Evolutionary conservation across 2,888 invertebrate species (phyloP).

Genomic region (Brenthis daphne): DNA sequence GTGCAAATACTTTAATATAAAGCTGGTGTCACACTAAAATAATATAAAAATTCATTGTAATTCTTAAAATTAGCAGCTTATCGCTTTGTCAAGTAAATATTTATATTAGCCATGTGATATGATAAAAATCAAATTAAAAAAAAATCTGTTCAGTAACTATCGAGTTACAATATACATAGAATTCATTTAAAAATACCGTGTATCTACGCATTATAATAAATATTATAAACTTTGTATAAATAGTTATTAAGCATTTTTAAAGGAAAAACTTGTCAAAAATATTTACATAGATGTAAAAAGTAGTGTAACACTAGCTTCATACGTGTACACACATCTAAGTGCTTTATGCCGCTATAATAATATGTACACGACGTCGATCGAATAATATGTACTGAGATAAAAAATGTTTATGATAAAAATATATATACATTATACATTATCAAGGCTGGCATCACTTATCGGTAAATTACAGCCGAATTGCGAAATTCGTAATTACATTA

Average conservation of each 20-base stretch:
- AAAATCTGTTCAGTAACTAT: conserved; percentile 1
- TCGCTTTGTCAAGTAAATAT: conserved; percentile 6
- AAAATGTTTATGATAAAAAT: conserved; percentile 47
- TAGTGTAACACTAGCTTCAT: conserved; percentile 49
- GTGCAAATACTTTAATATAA: conserved; percentile 54
- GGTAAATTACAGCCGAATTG: conserved; percentile 62
- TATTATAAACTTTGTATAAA: conserved; percentile 17
- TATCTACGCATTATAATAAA: conserved; percentile 14
- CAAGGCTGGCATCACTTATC: conserved; percentile 54
- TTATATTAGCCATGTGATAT: conserved; percentile 8
- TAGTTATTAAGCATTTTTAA: conserved; percentile 16
- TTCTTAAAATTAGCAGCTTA: conserved; percentile 6
- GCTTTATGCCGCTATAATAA: conserved; percentile 48
- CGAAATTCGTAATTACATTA: conserved; percentile 62
- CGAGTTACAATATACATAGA: background rate
- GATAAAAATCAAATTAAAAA: conserved; percentile 1
- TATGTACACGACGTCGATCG: conserved; percentile 34
- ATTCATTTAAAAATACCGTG: background rate
- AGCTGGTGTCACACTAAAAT: conserved; percentile 38
- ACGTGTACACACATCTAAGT: conserved; percentile 46
- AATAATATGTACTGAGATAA: conserved; percentile 32
- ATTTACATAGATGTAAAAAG: conserved; percentile 39
- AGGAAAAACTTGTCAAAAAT: conserved; percentile 19
- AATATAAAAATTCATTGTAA: conserved; percentile 12
- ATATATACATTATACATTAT: conserved; percentile 52